phyloP scores from a whole-genome alignment of 1,140 invertebrate species.

The Acromyrmex charruanus region DNA sequence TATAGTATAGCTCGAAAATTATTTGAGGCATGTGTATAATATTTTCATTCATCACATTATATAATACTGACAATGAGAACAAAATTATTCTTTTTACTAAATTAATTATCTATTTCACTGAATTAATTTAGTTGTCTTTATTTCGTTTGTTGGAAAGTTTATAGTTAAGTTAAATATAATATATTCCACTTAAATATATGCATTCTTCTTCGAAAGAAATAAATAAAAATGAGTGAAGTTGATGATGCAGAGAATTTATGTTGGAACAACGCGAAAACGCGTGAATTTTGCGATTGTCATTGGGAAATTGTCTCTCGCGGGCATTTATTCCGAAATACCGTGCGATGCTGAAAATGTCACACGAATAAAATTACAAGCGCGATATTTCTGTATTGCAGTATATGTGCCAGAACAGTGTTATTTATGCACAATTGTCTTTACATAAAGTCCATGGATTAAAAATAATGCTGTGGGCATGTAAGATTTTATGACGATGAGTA shows the following conservation, averaged over 20 bases:
- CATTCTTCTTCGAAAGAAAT: too few relatives aligned
- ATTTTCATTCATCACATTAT: too few relatives aligned
- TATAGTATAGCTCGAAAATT: too few relatives aligned
- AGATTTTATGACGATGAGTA: not conserved
- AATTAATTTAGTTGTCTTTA: too few relatives aligned
- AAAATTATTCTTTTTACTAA: too few relatives aligned
- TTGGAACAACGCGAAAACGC: not conserved
- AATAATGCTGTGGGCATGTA: constrained; percentile 8
- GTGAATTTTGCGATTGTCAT: constrained; percentile 11
- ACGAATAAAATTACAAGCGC: not conserved
- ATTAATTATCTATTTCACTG: too few relatives aligned
- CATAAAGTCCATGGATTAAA: constrained; percentile 28
- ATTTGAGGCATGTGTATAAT: too few relatives aligned
- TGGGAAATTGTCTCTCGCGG: not conserved
- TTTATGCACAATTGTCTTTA: constrained; percentile 72
- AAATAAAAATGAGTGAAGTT: not conserved
- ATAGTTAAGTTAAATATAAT: too few relatives aligned
- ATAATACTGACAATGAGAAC: too few relatives aligned
- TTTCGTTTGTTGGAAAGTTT: too few relatives aligned
- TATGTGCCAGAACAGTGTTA: constrained; percentile 69
- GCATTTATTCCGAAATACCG: constrained; percentile 39
- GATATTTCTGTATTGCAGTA: constrained; percentile 68
- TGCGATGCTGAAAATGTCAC: constrained; percentile 24
- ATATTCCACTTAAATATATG: too few relatives aligned
- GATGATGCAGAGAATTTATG: not conserved